Evolutionary conservation across 2,888 invertebrate species (phyloP).

Genomic region (Zygothrica quintamaculata): DNA sequence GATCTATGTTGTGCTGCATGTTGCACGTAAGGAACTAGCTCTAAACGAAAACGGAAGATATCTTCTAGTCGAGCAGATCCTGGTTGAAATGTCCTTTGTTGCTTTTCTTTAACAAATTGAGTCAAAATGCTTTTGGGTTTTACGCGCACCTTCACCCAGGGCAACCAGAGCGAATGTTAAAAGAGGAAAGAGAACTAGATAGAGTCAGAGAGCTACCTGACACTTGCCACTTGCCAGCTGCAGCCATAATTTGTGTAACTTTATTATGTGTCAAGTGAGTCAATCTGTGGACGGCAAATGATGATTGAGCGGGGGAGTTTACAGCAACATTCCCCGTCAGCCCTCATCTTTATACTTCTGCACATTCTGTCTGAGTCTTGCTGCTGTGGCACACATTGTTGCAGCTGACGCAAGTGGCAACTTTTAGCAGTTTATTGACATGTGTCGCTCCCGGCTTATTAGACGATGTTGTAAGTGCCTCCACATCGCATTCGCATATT

Average conservation of each 20-base stretch:
- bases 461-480: constrained; percentile 13
- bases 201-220: not conserved
- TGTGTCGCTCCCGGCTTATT: constrained; percentile 62
- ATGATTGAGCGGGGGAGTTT: constrained; percentile 26
- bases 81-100: constrained; percentile 9
- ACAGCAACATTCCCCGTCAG: constrained; percentile 12
- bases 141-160: constrained; percentile 72
- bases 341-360: constrained; percentile 27
- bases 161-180: constrained; percentile 46
- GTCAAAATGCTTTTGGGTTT: constrained; percentile 74
- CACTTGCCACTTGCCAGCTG: constrained; percentile 45
- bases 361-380: no score
- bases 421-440: constrained; percentile 70
- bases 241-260: constrained; percentile 76
- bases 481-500: not conserved
- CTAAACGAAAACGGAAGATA: no score
- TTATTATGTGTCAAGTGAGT: constrained; percentile 80
- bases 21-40: no score
- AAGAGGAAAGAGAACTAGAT: not conserved
- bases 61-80: no score
- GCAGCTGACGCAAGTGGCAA: constrained; percentile 35
- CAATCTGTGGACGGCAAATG: constrained; percentile 69
- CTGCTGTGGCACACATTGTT: constrained; percentile 21
- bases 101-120: constrained; percentile 75
- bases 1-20: no score